Percentiles rank a stretch among this genome's conserved stretches.
phyloP scores from a whole-genome alignment of 1,140 invertebrate species.

The Zophobas morio region DNA sequence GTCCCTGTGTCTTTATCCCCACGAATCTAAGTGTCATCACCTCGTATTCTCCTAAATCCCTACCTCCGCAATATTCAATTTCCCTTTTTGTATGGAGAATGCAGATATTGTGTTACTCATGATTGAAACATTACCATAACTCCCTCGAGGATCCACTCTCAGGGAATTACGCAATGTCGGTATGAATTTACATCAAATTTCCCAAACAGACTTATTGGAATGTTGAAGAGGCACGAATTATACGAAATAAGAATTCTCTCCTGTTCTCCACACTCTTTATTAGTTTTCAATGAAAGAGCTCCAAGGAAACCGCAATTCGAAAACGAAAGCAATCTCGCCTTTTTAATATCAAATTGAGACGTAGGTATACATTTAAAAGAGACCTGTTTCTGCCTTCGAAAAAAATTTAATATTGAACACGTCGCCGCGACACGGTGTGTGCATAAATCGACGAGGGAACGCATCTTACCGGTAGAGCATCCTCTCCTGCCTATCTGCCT shows the following conservation, averaged over 20 bases:
- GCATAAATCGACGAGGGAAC: too few relatives aligned
- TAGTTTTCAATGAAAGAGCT: neutral
- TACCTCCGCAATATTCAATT: neutral
- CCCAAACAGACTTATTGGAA: slow-evolving; percentile 10
- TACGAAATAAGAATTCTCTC: neutral
- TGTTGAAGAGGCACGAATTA: neutral
- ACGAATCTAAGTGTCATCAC: too few relatives aligned
- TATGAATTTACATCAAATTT: slow-evolving; percentile 27
- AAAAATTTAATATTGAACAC: neutral
- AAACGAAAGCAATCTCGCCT: neutral
- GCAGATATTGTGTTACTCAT: slow-evolving; percentile 29
- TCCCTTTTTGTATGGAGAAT: slow-evolving; percentile 11
- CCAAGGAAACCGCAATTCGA: neutral
- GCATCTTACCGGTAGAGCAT: slow-evolving; percentile 85
- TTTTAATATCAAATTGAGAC: neutral
- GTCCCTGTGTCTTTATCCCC: too few relatives aligned
- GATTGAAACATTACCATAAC: slow-evolving; percentile 32
- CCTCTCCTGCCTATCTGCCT: slow-evolving; percentile 92
- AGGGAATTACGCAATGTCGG: slow-evolving; percentile 8
- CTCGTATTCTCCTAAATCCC: too few relatives aligned
- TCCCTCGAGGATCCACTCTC: slow-evolving; percentile 11
- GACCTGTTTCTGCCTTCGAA: neutral
- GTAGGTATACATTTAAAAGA: neutral
- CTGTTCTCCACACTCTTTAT: neutral
- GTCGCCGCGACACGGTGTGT: neutral